Base-by-base conservation (phyloP, 2,888 invertebrate genomes). In the Leptopilina myrica region DNA sequence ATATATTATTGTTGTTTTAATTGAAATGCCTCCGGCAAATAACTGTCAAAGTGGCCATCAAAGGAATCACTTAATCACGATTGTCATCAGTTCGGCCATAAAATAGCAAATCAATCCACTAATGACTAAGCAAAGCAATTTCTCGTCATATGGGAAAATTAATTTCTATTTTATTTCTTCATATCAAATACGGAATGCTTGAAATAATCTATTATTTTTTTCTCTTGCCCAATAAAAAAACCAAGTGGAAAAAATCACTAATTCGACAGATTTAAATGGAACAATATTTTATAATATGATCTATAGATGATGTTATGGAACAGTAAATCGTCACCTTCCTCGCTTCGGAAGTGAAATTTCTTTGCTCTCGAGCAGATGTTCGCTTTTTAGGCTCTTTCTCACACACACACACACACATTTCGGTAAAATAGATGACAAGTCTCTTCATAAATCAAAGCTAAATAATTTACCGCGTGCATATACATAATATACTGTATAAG, bases 281-380 rank as follows among this genome's bases (percentile, higher is more conserved):
- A 82, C 79, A 79, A 79, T 80, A 69, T 43, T 43, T 69, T 78
- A 80, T 33, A 33, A 33, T 33, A 33, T 80, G 80, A 82, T 82
- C 77, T 80, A 82, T 76, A 7, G 77, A 62, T 78, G 79, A 62
- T 76, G 76, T 49, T 77, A 43, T 43, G 43, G 75, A 76, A 79
- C 46, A 76, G 79, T 82, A 79, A 82, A 82, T 82, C 78, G 80
- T 79, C 78, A 80, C 82, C 75, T 77, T 65, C 40, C 62, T 64
- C 69, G 75, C 80, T 76, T 56, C 46, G 9, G 73, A 64, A 76
- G 78, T 66, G 69, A 76, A 69, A 64, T 59, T 78, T 62, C 59
- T 76, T 43, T 43, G 43, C 43, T 43, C 43, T 65, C 20, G 26
- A 40, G 26, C 40, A 62, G 46, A 73, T 69, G 69, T 69, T 69